phyloP scores from a whole-genome alignment of 2,113 vertebrate genomes.

The Oncorhynchus gorbuscha region DNA sequence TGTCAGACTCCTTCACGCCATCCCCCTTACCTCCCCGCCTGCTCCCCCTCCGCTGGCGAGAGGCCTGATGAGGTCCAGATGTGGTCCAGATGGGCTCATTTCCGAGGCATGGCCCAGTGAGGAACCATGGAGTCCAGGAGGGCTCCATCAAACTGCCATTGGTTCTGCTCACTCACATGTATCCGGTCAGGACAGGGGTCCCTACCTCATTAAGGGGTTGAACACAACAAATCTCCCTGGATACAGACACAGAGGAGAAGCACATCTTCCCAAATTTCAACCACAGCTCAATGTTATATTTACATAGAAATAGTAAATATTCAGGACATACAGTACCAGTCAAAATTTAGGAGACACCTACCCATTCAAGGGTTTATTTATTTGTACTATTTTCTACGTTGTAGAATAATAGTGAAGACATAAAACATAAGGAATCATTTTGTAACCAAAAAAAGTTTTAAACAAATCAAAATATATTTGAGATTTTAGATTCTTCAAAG shows the following conservation, averaged over 20 bases:
- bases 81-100: slow-evolving; percentile 60
- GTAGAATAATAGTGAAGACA: no score
- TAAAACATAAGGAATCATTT: no score
- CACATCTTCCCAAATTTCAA: no score
- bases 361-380: no score
- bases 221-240: neutral
- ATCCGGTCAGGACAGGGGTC: slow-evolving; percentile 12
- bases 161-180: slow-evolving; percentile 32
- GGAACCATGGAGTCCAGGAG: slow-evolving; percentile 37
- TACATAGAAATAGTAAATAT: no score
- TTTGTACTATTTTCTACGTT: no score
- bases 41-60: slow-evolving; percentile 21
- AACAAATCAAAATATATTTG: no score
- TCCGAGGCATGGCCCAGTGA: slow-evolving; percentile 38
- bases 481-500: no score
- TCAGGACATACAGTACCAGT: no score
- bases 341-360: no score
- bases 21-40: neutral
- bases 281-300: no score
- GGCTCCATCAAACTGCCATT: slow-evolving; percentile 47
- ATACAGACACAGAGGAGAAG: neutral
- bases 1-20: slow-evolving; percentile 55
- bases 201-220: neutral
- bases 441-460: no score
- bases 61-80: slow-evolving; percentile 66